Base-by-base conservation (phyloP, 2,888 invertebrate species). In the Bombylius discolor region DNA sequence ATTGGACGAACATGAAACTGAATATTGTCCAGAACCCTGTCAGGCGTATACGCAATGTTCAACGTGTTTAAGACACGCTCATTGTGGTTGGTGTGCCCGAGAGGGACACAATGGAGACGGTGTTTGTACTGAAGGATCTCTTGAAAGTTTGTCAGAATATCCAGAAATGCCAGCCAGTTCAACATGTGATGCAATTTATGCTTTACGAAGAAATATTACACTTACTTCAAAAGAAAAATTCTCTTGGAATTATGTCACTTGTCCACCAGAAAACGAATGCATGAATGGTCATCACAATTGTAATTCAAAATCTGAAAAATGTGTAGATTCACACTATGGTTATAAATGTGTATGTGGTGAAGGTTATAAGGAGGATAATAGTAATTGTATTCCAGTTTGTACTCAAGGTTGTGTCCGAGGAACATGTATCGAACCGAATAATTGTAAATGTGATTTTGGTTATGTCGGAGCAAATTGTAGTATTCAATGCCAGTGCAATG, bases 211-310 rank as follows among this genome's bases (percentile, higher is more conserved):
- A 48, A 71, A 74, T 53, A 53, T 62, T 44, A 70, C 70, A 33
- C 64, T 72, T 0, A 67, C 67, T 49, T 74, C 76, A 5, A 79
- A 80, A 46, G 76, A 79, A 34, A 76, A 77, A 1, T 86, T 87
- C 60, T 81, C 84, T 1, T 96, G 96, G 95, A 83, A 92, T 66
- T 96, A 93, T 67, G 84, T 89, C 0, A 80, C 83, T 49, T 95
- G 95, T 67, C 96, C 95, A 1, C 84, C 87, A 0, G 97, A 97
- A 74, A 87, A 97, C 68, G 96, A 97, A 72, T 97, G 96, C 68
- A 76, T 78, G 48, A 96, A 96, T 70, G 83, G 83, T 5, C 96
- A 96, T 72, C 94, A 96, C 68, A 89, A 84, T 57, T 97, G 97
- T 70, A 86, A 91, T 70, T 78, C 82, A 0, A 81, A 85, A 57